A percentile compares a stretch with the other conserved stretches of the same genome.
Evolutionary conservation across 2,888 invertebrate species (phyloP).

Genomic region (Theristus sp.): DNA sequence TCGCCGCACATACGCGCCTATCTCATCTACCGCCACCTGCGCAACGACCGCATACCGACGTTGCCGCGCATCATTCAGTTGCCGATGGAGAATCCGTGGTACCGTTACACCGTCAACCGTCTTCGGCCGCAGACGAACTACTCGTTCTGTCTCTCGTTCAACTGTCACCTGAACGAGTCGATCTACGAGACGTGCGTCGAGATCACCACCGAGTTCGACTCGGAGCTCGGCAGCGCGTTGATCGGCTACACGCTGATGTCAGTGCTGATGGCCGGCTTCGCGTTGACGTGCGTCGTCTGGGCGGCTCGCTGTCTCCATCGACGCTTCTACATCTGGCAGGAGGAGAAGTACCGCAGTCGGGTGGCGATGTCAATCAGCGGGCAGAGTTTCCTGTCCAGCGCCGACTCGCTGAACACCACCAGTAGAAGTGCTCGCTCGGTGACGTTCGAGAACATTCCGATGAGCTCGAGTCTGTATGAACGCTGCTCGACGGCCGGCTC

Average conservation of each 20-base stretch:
- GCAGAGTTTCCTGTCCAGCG: slow-evolving; percentile 7
- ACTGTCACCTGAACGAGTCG: background rate
- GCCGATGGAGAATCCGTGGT: background rate
- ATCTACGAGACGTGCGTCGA: slow-evolving; percentile 5
- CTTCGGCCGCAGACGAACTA: slow-evolving; percentile 6
- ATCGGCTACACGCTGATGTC: background rate
- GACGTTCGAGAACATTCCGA: slow-evolving; percentile 4
- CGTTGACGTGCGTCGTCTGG: slow-evolving; percentile 1
- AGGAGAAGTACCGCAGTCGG: slow-evolving; percentile 4
- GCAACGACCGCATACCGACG: background rate
- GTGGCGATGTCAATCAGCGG: slow-evolving; percentile 5
- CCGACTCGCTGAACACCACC: background rate
- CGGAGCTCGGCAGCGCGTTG: background rate
- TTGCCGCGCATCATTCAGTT: background rate
- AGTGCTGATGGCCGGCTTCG: background rate
- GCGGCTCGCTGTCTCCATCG: slow-evolving; percentile 2
- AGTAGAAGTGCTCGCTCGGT: background rate
- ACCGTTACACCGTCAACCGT: background rate
- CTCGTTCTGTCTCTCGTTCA: slow-evolving; percentile 5
- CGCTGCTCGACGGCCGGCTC: background rate
- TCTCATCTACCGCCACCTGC: background rate
- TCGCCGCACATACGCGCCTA: background rate
- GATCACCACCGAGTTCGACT: background rate
- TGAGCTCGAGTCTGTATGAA: background rate
- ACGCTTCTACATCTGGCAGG: slow-evolving; percentile 9